Evolutionary conservation across 2,113 vertebrate species (phyloP).

Genomic region (Oryzias celebensis): DNA sequence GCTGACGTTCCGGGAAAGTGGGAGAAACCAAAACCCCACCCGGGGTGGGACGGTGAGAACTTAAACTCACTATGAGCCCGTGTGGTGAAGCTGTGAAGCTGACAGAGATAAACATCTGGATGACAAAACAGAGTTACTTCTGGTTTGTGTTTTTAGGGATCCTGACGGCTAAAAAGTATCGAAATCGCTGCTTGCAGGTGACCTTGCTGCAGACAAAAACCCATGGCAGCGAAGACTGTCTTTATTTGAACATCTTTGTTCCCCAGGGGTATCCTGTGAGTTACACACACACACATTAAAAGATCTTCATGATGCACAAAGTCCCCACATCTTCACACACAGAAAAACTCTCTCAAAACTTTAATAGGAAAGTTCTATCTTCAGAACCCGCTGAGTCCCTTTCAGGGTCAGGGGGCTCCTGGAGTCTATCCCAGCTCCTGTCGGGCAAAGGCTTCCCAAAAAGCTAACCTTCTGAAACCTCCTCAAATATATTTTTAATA

Average conservation of each 20-base stretch:
- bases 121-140: neutral
- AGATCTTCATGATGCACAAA: neutral
- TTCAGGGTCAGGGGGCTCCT: no score
- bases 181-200: constrained; percentile 64
- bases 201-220: constrained; percentile 62
- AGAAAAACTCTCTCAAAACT: neutral
- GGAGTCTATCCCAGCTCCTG: no score
- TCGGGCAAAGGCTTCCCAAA: no score
- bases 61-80: neutral
- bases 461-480: no score
- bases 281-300: neutral
- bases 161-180: constrained; percentile 43
- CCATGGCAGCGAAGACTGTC: constrained; percentile 64
- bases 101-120: no score
- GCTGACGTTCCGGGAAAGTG: constrained; percentile 78
- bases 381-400: no score
- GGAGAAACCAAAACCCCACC: constrained; percentile 83
- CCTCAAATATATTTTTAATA: no score
- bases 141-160: constrained; percentile 36
- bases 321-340: no score
- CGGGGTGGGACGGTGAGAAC: constrained; percentile 83
- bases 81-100: neutral
- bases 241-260: constrained; percentile 69
- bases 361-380: neutral
- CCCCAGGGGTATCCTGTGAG: constrained; percentile 51